Evolutionary conservation across 2,797 vertebrate genomes (phyloP).

Genomic region (Selene dorsalis): DNA sequence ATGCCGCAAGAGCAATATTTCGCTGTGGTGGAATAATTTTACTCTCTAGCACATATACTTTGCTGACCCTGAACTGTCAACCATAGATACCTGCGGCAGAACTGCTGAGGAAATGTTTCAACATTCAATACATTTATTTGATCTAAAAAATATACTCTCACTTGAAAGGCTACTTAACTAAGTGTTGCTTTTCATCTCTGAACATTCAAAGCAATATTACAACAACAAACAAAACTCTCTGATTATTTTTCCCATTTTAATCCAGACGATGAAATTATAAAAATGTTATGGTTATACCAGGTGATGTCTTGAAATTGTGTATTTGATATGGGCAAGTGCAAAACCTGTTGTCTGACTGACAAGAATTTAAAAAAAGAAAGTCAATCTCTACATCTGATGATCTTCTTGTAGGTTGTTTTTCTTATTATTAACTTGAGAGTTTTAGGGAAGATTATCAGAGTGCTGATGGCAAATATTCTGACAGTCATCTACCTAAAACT

Average conservation of each 20-base stretch:
- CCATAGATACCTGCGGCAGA: constrained; percentile 37
- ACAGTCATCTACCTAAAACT: not conserved
- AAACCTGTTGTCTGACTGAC: not conserved
- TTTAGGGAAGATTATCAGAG: not conserved
- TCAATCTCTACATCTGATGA: not conserved
- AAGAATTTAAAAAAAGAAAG: not conserved
- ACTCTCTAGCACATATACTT: constrained; percentile 41
- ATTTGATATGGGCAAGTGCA: not conserved
- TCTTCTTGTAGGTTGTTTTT: not conserved
- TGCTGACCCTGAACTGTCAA: constrained; percentile 59
- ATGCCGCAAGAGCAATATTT: constrained; percentile 60
- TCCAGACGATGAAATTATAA: not conserved
- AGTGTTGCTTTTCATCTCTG: not conserved
- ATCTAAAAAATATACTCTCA: not conserved
- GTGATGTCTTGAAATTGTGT: not conserved
- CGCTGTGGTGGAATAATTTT: constrained; percentile 44
- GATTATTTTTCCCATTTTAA: constrained; percentile 13
- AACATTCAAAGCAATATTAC: not conserved
- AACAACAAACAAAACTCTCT: not conserved
- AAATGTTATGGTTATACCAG: not conserved
- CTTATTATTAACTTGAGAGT: not conserved
- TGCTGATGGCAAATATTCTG: constrained; percentile 3
- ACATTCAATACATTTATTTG: constrained; percentile 40
- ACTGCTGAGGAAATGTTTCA: constrained; percentile 34
- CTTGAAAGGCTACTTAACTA: constrained; percentile 13